These are phyloP conservation scores for Lepisosteus oculatus DNA, from an alignment of 2,113 vertebrate genomes.

Conservation along the genomic window DNA sequence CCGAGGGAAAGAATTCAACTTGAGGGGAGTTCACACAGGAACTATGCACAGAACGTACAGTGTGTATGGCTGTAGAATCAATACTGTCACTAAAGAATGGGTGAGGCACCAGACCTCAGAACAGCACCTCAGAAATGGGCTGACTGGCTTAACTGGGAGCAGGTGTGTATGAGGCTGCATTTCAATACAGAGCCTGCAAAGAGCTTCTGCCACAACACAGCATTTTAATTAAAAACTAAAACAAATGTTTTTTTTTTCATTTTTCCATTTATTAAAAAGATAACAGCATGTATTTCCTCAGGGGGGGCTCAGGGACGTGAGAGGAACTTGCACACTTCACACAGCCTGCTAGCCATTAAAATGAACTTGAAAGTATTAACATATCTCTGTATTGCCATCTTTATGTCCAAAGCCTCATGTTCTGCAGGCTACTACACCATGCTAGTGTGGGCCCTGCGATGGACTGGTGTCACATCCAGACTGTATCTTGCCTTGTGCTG, in stretches of 20 bases:
- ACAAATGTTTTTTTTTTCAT: background rate
- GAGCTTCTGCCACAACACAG: constrained; percentile 25
- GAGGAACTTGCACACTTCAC: too few relatives aligned
- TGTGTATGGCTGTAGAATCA: constrained; percentile 35
- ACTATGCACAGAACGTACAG: constrained; percentile 27
- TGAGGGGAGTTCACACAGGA: constrained; percentile 17
- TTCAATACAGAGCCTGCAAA: constrained; percentile 16
- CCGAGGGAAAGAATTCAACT: constrained; percentile 19
- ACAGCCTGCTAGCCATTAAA: too few relatives aligned
- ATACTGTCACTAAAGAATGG: constrained; percentile 39
- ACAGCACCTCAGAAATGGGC: constrained; percentile 22
- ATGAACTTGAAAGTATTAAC: too few relatives aligned
- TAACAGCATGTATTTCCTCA: too few relatives aligned
- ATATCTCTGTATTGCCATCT: too few relatives aligned
- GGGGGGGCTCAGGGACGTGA: too few relatives aligned
- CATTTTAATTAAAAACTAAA: constrained; percentile 24
- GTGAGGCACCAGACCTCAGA: constrained; percentile 25
- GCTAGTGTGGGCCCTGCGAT: too few relatives aligned
- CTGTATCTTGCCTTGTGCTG: too few relatives aligned
- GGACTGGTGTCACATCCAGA: too few relatives aligned
- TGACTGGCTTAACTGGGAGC: constrained; percentile 11
- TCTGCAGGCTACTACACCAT: too few relatives aligned
- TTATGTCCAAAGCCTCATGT: too few relatives aligned
- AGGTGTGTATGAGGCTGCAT: background rate
- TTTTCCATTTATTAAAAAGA: too few relatives aligned